Evolutionary conservation across 2,888 invertebrate species (phyloP).

Genomic region (Cerastis rubricosa): DNA sequence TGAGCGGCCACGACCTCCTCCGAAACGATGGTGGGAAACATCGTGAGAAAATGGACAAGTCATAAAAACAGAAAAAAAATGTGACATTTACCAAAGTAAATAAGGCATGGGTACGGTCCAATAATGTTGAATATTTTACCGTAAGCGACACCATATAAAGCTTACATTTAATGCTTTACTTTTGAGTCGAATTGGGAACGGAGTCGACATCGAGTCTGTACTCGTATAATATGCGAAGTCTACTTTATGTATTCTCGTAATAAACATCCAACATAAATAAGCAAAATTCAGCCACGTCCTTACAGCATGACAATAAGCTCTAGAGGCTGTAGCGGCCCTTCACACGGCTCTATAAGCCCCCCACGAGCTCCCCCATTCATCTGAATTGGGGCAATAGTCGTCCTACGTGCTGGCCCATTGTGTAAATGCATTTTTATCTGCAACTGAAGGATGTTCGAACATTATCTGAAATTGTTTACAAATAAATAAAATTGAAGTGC

Average conservation of each 20-base stretch:
- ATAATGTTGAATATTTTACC: not conserved
- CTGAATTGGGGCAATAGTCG: constrained; percentile 38
- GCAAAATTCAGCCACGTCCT: constrained; percentile 5
- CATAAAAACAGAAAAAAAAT: not conserved
- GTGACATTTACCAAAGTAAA: too few relatives aligned
- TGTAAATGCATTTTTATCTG: constrained; percentile 12
- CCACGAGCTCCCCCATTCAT: constrained; percentile 15
- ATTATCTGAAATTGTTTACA: too few relatives aligned
- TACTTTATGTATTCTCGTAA: not conserved
- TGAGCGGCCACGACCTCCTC: too few relatives aligned
- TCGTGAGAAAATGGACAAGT: not conserved
- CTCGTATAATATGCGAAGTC: not conserved
- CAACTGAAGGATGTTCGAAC: not conserved
- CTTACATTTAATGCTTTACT: not conserved
- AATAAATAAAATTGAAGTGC: too few relatives aligned
- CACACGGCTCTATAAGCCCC: constrained; percentile 35
- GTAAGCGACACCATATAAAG: not conserved
- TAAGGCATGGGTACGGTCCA: too few relatives aligned
- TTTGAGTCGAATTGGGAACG: not conserved
- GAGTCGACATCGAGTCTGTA: not conserved
- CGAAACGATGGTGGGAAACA: not conserved
- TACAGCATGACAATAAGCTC: constrained; percentile 30
- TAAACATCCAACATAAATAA: not conserved
- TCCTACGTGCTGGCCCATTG: constrained; percentile 31
- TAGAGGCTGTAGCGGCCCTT: constrained; percentile 37